These are phyloP conservation scores for Platerodrilus igneus DNA, from an alignment of 2,888 invertebrate genomes.

Conservation along the genomic window DNA sequence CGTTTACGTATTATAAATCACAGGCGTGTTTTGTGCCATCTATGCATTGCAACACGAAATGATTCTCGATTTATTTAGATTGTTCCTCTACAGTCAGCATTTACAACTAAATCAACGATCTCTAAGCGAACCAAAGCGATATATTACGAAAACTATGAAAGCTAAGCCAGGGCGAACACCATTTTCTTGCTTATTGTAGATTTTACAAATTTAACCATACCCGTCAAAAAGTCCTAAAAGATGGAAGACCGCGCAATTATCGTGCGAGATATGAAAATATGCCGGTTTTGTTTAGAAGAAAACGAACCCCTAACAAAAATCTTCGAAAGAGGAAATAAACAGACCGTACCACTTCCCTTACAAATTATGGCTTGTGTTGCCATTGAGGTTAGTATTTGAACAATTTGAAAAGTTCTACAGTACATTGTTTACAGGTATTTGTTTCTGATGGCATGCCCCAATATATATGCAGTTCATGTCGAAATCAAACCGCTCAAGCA, in stretches of 20 bases:
- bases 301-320: conserved; percentile 61
- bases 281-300: conserved; percentile 69
- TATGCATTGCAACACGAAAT: no score
- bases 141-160: conserved; percentile 2
- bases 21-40: no score
- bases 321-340: conserved; percentile 60
- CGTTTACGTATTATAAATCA: no score
- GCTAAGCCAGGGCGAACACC: conserved; percentile 42
- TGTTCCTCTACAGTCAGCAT: no score
- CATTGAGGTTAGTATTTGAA: conserved; percentile 60
- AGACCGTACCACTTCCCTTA: conserved; percentile 61
- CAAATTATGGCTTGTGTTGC: conserved; percentile 75
- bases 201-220: conserved; percentile 27
- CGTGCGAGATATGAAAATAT: conserved; percentile 61
- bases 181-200: conserved; percentile 36
- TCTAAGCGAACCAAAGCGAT: no score
- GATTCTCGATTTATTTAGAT: no score
- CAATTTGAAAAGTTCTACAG: conserved; percentile 20
- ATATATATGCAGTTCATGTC: conserved; percentile 66
- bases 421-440: conserved; percentile 50
- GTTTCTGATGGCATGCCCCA: conserved; percentile 70
- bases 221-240: conserved; percentile 35
- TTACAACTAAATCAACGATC: no score
- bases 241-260: conserved; percentile 60
- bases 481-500: conserved; percentile 61